phyloP scores from a whole-genome alignment of 2,113 vertebrate species.

The Chroicocephalus ridibundus region DNA sequence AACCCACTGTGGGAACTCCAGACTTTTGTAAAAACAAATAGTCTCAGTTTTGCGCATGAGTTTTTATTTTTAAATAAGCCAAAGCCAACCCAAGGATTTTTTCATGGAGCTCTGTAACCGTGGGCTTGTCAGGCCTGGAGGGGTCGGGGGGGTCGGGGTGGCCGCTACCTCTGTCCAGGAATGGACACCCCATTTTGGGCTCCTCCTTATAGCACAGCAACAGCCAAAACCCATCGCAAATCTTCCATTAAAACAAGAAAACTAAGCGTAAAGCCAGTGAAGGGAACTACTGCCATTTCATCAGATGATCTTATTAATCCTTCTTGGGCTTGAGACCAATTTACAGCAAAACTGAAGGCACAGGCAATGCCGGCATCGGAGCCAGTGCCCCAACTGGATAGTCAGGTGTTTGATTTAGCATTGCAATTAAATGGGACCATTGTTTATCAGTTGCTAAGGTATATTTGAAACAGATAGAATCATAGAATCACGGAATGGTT shows the following conservation, averaged over 20 bases:
- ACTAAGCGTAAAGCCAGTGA: neutral
- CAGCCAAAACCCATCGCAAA: neutral
- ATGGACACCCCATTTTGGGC: neutral
- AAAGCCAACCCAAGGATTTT: neutral
- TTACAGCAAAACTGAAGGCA: neutral
- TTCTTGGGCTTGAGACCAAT: neutral
- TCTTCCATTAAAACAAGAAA: neutral
- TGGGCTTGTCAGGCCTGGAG: neutral
- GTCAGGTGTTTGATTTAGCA: neutral
- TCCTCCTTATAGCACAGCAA: neutral
- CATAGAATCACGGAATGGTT: neutral
- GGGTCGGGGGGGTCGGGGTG: neutral
- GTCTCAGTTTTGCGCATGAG: fast-evolving
- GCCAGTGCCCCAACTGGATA: neutral
- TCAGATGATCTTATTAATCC: neutral
- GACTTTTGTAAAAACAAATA: constrained; percentile 7
- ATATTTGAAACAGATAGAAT: neutral
- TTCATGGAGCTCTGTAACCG: neutral
- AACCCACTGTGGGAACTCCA: constrained; percentile 8
- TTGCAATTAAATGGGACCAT: neutral
- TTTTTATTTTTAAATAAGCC: constrained; percentile 40
- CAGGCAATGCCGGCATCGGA: neutral
- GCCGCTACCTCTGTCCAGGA: neutral
- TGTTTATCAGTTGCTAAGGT: neutral
- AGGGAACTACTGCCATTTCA: neutral